Base-by-base conservation (phyloP, 1,140 invertebrate species). In the Archivesica marissinica region DNA sequence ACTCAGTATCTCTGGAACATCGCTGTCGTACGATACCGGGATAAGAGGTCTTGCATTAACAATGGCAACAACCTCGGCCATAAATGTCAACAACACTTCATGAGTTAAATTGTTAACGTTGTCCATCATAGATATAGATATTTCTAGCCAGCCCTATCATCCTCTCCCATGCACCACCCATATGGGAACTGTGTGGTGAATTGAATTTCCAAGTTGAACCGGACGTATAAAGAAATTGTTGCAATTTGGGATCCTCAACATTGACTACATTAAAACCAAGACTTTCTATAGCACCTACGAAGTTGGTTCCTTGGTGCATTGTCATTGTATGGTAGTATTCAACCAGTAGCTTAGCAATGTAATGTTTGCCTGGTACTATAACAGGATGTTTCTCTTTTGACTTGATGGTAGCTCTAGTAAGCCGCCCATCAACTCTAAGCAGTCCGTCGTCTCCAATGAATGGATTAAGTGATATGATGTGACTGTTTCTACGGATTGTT, bases 131-230 rank as follows among this genome's bases (percentile, higher is more conserved):
- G 66, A 30, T 74, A 4, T 89, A 61, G 25, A 86, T 81, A 15
- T 70, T 33, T 64, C 84, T 50, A 25, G 72, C 66, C 0, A 80
- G 50, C 15, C 85, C 75, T 15, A 90, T 86, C 64, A 86, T 77
- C n/a, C 89, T 25, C 44, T 90, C 89, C 89, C 88, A 90, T 17
- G 70, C 52, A 13, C 85, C 83, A n/a, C 75, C 75, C 78, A 84
- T 82, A 70, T 88, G 87, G 9, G 83, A 76, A 28, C 50, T 38
- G 68, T n/a, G n/a, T 85, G 56, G 88, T 20, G 78, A 38, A 47
- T 86, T 88, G 75, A 86, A 88, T n/a, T 20, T 23, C 75, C 52
- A 77, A n/a, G 39, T 23, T 28, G 33, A 11, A n/a, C 72, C 50
- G 6, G 50, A 61, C 4, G 11, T 38, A 47, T 28, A 38, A 13